These are phyloP conservation scores for Venustaconcha ellipsiformis DNA, from an alignment of 1,140 invertebrate species.

Conservation along the genomic window DNA sequence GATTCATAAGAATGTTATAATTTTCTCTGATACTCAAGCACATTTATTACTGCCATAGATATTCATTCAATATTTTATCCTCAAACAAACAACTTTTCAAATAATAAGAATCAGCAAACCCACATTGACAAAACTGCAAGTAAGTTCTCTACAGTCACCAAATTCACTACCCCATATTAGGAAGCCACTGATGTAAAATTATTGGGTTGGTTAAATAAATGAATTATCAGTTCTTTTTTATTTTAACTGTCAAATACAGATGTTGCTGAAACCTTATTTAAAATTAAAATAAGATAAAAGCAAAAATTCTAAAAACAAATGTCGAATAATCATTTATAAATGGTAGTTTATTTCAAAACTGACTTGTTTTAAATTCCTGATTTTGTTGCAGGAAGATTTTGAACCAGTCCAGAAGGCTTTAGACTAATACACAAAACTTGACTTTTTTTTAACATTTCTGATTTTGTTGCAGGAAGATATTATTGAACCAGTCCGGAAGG, in stretches of 20 bases:
- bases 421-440: slow-evolving; percentile 73
- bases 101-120: too few species aligned
- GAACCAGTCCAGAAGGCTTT: slow-evolving; percentile 75
- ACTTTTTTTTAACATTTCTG: background rate
- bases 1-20: too few species aligned
- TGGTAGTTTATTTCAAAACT: background rate
- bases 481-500: slow-evolving; percentile 74
- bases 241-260: background rate
- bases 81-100: too few species aligned
- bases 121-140: too few species aligned
- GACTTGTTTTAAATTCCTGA: background rate
- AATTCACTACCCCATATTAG: slow-evolving; percentile 8
- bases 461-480: slow-evolving; percentile 72
- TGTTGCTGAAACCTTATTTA: background rate
- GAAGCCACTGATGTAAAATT: background rate
- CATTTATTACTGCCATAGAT: too few species aligned
- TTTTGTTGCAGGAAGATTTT: slow-evolving; percentile 72
- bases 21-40: too few species aligned
- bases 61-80: too few species aligned
- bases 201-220: background rate
- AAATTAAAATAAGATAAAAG: background rate
- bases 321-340: background rate
- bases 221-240: background rate
- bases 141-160: too few species aligned
- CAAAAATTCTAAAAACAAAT: too few species aligned